Evolutionary conservation across 2,113 vertebrate genomes (phyloP).

Genomic region (Cebus imitator): DNA sequence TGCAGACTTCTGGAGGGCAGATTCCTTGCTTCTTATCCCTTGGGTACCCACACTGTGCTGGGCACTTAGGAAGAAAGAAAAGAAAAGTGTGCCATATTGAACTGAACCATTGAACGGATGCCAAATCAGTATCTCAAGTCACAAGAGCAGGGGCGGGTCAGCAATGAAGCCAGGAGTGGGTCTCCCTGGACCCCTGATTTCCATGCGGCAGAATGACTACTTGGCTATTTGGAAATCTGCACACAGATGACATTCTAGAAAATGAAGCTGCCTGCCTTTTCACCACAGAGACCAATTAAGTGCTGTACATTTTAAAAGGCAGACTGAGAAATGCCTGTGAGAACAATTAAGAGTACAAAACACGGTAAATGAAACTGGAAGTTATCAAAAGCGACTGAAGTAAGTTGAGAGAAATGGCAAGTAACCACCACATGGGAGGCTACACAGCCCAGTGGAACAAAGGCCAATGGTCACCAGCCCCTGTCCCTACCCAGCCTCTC

Average conservation of each 20-base stretch:
- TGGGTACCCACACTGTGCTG: background rate
- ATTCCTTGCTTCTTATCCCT: background rate
- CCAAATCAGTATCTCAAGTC: background rate
- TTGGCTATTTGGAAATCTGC: constrained; percentile 28
- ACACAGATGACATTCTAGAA: constrained; percentile 49
- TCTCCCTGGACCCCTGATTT: background rate
- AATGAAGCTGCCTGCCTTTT: constrained; percentile 45
- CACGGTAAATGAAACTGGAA: constrained; percentile 61
- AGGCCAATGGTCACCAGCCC: background rate
- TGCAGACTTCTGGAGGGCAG: background rate
- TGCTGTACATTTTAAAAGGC: constrained; percentile 58
- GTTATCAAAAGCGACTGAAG: constrained; percentile 48
- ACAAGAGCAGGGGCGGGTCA: background rate
- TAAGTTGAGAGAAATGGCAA: constrained; percentile 26
- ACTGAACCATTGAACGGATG: background rate
- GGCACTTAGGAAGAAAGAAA: background rate
- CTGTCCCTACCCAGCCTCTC: background rate
- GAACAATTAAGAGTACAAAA: constrained; percentile 69
- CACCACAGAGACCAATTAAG: constrained; percentile 70
- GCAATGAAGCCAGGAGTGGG: background rate
- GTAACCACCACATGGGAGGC: constrained; percentile 17
- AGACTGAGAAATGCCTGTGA: constrained; percentile 70
- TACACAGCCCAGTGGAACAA: background rate
- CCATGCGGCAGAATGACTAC: background rate
- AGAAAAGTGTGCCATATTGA: background rate